phyloP scores from a whole-genome alignment of 2,797 vertebrate species.

The Malacoctenus gilli region DNA sequence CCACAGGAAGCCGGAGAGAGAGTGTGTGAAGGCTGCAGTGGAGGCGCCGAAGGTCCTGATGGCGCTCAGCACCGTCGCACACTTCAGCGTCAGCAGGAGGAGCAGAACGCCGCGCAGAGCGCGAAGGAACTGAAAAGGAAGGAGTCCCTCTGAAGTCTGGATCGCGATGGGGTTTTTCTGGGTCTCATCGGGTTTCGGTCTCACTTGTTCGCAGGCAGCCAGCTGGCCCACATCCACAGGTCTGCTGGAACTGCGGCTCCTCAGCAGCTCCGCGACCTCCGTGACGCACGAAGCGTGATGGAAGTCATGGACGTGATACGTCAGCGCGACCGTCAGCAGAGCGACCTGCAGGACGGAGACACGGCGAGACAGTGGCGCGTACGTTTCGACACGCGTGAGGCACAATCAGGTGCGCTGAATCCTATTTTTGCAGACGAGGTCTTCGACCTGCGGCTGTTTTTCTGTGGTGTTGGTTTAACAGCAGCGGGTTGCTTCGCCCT shows the following conservation, averaged over 20 bases:
- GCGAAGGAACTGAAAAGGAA: constrained; percentile 67
- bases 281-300: constrained; percentile 57
- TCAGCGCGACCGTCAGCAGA: constrained; percentile 52
- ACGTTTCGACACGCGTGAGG: background rate
- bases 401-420: background rate
- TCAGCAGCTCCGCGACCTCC: constrained; percentile 70
- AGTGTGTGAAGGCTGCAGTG: constrained; percentile 29
- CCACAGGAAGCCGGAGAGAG: constrained; percentile 54
- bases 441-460: constrained; percentile 21
- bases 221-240: constrained; percentile 72
- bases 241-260: constrained; percentile 57
- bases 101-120: constrained; percentile 72
- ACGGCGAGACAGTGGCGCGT: background rate
- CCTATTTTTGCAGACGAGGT: no score
- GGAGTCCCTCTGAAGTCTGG: background rate
- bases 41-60: constrained; percentile 42
- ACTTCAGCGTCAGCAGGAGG: constrained; percentile 78
- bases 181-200: constrained; percentile 3
- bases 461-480: constrained; percentile 48
- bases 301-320: constrained; percentile 63
- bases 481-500: constrained; percentile 42
- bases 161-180: no score
- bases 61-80: constrained; percentile 55
- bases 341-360: constrained; percentile 60
- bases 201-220: constrained; percentile 79